Base-by-base conservation (phyloP, 2,113 vertebrate species). In the Syngnathus scovelli region DNA sequence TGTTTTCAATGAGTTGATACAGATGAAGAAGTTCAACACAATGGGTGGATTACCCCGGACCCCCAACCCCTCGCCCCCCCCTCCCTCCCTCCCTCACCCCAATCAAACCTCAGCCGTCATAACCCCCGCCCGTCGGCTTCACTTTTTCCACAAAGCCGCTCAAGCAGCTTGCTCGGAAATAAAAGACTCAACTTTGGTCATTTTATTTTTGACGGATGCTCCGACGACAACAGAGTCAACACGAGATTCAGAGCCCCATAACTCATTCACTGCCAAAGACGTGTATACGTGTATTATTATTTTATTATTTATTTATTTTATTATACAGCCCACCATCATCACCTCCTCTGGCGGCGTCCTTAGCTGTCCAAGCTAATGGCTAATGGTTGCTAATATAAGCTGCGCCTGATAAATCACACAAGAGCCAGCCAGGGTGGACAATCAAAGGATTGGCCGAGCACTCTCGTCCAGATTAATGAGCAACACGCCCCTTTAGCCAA, bases 1-100 rank as follows among this genome's bases (percentile, higher is more conserved):
- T 84, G 84, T 90, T 87, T 88, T 93, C 89, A 86, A 87, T 92
- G 90, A 89, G 89, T 85, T 91, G 88, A 92, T 91, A 92, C 89
- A 92, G 90, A 92, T 90, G 89, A 92, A 93, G 90, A 91, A 88
- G 85, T 86, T 83, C 75, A 83, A 70, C 88, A 88, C 89, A 91
- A 91, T 91, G 87, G 90, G 89, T 83, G 87, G 93, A 92, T 92
- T 92, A 92, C 86, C 88, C 83, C 81, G 77, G 73, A 82, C 21
- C 43, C 2, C 2, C 36, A 1, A 36, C 36, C 27, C 23, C 23
- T 18, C 15, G 7, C 68, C 59, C 6, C 18, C 43, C 12, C 10
- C 62, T 7, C 65, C 54, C 4, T 60, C 59, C 39, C 66, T 1
- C 5, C 60, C 1, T n/a, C 11, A 39, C 21, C 61, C 21, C 51